These are phyloP conservation scores for Centruroides sculpturatus DNA, from an alignment of 1,140 invertebrate species.

Conservation along the genomic window DNA sequence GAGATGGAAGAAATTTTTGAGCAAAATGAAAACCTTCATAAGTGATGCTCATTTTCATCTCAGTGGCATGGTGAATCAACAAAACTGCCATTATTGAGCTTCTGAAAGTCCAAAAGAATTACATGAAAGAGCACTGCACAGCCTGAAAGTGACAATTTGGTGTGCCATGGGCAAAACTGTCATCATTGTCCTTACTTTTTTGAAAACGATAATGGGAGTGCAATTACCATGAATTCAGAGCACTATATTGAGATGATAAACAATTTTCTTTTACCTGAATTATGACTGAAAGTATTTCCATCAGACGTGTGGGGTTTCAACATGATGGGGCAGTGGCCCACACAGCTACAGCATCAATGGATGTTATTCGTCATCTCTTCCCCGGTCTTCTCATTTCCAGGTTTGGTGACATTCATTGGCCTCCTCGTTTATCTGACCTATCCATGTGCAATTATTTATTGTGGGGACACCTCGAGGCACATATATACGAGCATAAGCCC, in stretches of 20 bases:
- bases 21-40: background rate
- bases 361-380: background rate
- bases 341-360: background rate
- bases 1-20: background rate
- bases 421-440: background rate
- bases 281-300: background rate
- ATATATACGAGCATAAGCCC: background rate
- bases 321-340: background rate
- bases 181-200: too few species aligned
- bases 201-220: too few species aligned
- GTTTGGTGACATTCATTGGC: background rate
- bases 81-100: conserved; percentile 5
- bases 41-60: conserved; percentile 7
- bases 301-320: background rate
- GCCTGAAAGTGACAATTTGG: conserved; percentile 8
- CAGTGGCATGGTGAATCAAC: conserved; percentile 4
- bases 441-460: background rate
- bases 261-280: background rate
- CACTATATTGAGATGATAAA: too few species aligned
- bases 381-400: background rate
- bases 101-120: background rate
- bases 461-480: background rate
- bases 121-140: background rate
- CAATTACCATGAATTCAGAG: too few species aligned
- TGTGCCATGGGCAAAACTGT: background rate